Percentiles rank a stretch among this genome's conserved stretches.
Conservation (phyloP, 1,140 invertebrate species). For the Aplysia californica region DNA sequence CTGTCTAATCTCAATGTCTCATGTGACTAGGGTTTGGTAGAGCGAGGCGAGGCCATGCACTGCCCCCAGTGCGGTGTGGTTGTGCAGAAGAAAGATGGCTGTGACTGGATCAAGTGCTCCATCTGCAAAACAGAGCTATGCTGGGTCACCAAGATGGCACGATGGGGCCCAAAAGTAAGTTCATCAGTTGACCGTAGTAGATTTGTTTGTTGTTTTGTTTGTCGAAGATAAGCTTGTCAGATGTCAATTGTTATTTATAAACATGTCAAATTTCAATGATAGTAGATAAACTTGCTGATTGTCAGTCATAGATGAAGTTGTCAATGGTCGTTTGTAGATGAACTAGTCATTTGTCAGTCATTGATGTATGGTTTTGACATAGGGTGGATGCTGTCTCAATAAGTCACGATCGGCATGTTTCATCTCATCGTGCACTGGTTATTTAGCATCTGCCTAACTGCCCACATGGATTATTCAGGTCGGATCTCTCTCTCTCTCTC, state of each 20-base stretch:
- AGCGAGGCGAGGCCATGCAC: constrained; percentile 86
- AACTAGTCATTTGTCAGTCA: neutral
- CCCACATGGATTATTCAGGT: too few species aligned
- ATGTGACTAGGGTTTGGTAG: too few species aligned
- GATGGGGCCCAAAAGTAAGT: constrained; percentile 83
- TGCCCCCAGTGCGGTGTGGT: constrained; percentile 87
- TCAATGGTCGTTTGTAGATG: neutral
- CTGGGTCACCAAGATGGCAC: constrained; percentile 88
- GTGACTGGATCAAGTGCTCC: constrained; percentile 93
- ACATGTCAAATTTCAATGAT: neutral
- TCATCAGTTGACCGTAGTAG: neutral
- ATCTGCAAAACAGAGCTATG: constrained; percentile 96
- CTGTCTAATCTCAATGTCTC: too few species aligned
- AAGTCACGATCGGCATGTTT: too few species aligned
- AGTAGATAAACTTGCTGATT: too few species aligned
- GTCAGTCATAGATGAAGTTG: neutral
- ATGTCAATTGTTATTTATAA: neutral
- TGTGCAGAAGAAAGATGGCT: constrained; percentile 93
- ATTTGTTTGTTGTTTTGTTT: too few species aligned
- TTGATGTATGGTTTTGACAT: too few species aligned
- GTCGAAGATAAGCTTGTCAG: neutral
- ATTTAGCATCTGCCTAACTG: too few species aligned
- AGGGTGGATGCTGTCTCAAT: too few species aligned
- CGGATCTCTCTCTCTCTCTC: too few species aligned
- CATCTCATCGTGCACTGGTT: too few species aligned